Evolutionary conservation across 2,888 invertebrate species (phyloP).

Genomic region (Dryomyza anilis): DNA sequence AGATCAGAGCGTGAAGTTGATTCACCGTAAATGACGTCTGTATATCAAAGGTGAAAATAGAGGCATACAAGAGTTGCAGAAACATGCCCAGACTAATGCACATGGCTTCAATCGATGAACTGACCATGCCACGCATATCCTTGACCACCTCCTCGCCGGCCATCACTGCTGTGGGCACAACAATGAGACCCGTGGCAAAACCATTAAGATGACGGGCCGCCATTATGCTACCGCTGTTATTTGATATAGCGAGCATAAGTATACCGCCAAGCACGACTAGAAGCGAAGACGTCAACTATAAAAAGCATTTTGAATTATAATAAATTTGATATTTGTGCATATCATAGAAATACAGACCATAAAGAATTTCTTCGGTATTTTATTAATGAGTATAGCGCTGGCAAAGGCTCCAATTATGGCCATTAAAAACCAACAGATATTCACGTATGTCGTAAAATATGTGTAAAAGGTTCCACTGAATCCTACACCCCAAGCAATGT

Average conservation of each 20-base stretch:
- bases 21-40: slow-evolving; percentile 27
- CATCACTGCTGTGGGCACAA: slow-evolving; percentile 48
- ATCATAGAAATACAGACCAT: slow-evolving; percentile 38
- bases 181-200: slow-evolving; percentile 48
- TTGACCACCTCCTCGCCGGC: slow-evolving; percentile 46
- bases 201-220: slow-evolving; percentile 51
- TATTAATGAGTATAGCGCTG: slow-evolving; percentile 40
- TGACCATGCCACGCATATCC: slow-evolving; percentile 41
- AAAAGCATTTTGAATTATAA: neutral
- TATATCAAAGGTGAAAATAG: slow-evolving; percentile 28
- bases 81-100: slow-evolving; percentile 41
- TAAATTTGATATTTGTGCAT: neutral
- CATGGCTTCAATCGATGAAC: slow-evolving; percentile 39
- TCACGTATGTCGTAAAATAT: slow-evolving; percentile 26
- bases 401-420: slow-evolving; percentile 48
- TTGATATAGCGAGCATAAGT: slow-evolving; percentile 34
- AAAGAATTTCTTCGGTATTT: slow-evolving; percentile 44
- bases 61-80: slow-evolving; percentile 41
- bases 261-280: slow-evolving; percentile 49
- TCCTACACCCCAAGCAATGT: slow-evolving; percentile 35
- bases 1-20: slow-evolving; percentile 44
- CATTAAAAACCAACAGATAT: slow-evolving; percentile 52
- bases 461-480: slow-evolving; percentile 4
- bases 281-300: slow-evolving; percentile 38
- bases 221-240: slow-evolving; percentile 29